Evolutionary conservation across 35 echinoderm and acorn worm genomes (phyloP), one percentile per base, ranked within the genome.

Genomic region (Lytechinus pictus): DNA sequence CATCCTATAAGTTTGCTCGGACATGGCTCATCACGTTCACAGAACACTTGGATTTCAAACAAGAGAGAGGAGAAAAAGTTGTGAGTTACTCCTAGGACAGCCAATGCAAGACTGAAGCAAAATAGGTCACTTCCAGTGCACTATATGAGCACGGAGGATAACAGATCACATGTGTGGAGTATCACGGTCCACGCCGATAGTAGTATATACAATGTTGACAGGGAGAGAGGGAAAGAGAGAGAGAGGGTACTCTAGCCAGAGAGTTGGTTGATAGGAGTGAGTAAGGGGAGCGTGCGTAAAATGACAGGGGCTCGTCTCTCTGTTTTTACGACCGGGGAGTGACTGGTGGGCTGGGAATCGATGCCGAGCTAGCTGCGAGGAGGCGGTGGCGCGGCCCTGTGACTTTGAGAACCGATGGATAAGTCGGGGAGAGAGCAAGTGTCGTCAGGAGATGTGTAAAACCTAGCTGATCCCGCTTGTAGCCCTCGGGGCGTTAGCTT

Each of bases 11-110:
- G 66, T 79, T 79, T 79, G 66, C 66, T 24, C 14, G 19, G 66
- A 79, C 19, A 79, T 24, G 66, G 66, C 66, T 24, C 66, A 79
- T 79, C 66, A 79, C 66, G n/a, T 79, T 24, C n/a, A 16, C 13
- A 13, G 14, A 79, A 79, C 66, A n/a, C 66, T 79, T 79, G 66
- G 66, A 24, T 79, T 79, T 79, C 4, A 79, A 79, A 27, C 66
- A 79, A n/a, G 19, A 79, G 61, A 71, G 66, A 79, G 88, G 88
- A 90, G 88, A 52, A 90, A 90, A 90, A 90, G 88, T 90, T 90
- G 29, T 90, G 29, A 90, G 88, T 90, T 90, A 90, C 88, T 90
- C 52, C 88, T 51, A 4, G 2, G 88, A 54, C 88, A 52, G 88
- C 52, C 88, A 90, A 44, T 4, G 88, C 29, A 54, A 21, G 88